A percentile compares a stretch with the other conserved stretches of the same genome.
These are phyloP conservation scores for Hiodon alosoides DNA, from an alignment of 2,113 vertebrate species.

Conservation along the genomic window DNA sequence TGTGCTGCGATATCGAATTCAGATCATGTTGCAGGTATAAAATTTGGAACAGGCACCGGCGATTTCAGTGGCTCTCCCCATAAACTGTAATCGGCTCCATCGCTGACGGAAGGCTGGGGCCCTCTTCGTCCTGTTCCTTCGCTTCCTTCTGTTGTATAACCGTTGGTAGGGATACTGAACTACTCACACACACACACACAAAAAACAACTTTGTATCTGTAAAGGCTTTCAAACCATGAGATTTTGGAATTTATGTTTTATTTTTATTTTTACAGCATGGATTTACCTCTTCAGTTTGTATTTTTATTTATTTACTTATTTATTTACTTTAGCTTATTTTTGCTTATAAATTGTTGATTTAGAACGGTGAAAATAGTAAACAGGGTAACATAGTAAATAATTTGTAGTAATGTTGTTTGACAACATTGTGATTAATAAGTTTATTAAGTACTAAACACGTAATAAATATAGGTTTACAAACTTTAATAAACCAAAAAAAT, in stretches of 20 bases:
- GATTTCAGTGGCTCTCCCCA: not conserved
- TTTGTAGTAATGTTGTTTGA: not conserved
- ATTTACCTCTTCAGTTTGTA: too few relatives aligned
- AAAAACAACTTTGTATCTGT: too few relatives aligned
- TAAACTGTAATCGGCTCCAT: not conserved
- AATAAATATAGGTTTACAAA: not conserved
- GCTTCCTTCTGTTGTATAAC: not conserved
- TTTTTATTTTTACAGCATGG: too few relatives aligned
- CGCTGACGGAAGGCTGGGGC: not conserved
- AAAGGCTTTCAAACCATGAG: too few relatives aligned
- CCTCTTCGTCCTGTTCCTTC: not conserved
- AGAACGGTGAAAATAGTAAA: too few relatives aligned
- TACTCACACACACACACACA: not conserved
- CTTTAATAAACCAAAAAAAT: too few relatives aligned
- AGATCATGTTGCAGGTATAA: not conserved
- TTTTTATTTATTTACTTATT: too few relatives aligned
- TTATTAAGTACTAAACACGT: too few relatives aligned
- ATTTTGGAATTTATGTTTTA: too few relatives aligned
- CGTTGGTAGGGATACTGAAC: not conserved
- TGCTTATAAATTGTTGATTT: too few relatives aligned
- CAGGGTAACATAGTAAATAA: not conserved
- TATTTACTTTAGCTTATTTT: too few relatives aligned
- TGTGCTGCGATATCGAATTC: constrained; percentile 2
- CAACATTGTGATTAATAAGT: too few relatives aligned
- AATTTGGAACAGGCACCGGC: not conserved